phyloP scores from a whole-genome alignment of 2,888 invertebrate species.

The Ochropacha duplaris region DNA sequence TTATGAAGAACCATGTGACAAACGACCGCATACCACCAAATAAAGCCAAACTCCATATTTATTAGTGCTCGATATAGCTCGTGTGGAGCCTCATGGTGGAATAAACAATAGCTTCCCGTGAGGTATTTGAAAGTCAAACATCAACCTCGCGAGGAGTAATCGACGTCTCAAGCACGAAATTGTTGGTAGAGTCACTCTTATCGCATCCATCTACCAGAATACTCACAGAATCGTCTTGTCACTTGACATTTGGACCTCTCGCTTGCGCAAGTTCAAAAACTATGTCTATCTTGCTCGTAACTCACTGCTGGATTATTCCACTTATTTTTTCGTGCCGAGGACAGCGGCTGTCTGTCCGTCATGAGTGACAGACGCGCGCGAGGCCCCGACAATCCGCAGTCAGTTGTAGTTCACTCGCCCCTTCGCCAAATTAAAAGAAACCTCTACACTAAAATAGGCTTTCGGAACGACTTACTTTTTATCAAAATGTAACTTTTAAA shows the following conservation, averaged over 20 bases:
- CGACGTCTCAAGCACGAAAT: conserved; percentile 68
- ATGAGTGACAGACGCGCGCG: conserved; percentile 56
- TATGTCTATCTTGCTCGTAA: conserved; percentile 37
- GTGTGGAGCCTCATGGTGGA: conserved; percentile 53
- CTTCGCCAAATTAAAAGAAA: conserved; percentile 68
- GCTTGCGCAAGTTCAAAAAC: conserved; percentile 22
- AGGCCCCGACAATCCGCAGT: conserved; percentile 47
- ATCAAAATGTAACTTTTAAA: conserved; percentile 46
- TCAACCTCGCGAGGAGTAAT: conserved; percentile 53
- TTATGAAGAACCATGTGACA: conserved; percentile 37
- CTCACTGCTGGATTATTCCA: conserved; percentile 46
- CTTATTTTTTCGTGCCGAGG: conserved; percentile 47
- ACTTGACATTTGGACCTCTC: conserved; percentile 43
- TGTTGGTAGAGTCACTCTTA: conserved; percentile 49
- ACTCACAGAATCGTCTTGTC: conserved; percentile 44
- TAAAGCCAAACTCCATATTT: conserved; percentile 65
- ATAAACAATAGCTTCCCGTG: conserved; percentile 57
- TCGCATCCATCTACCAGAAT: conserved; percentile 48
- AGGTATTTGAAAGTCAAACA: conserved; percentile 70
- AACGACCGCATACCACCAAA: conserved; percentile 59
- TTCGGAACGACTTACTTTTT: conserved; percentile 34
- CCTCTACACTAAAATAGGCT: conserved; percentile 34
- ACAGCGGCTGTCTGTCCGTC: conserved; percentile 60
- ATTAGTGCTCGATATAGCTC: conserved; percentile 56
- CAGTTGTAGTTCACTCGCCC: conserved; percentile 53